Conservation (phyloP, 2,113 vertebrate species). For the Podarcis raffonei region DNA sequence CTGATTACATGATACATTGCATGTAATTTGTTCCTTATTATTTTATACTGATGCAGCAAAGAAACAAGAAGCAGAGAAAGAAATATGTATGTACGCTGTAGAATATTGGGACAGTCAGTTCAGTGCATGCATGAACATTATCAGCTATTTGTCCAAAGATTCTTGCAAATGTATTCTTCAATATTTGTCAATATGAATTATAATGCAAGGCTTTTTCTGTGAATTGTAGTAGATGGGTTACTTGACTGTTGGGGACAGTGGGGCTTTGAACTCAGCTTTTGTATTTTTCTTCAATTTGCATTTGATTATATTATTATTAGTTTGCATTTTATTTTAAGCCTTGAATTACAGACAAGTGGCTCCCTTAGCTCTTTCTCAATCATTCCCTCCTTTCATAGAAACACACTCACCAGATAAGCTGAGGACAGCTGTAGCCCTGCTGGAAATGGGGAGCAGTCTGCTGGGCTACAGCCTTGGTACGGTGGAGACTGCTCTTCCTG, state of each 20-base stretch:
- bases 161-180: background rate
- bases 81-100: background rate
- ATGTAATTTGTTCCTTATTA: background rate
- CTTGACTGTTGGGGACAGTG: background rate
- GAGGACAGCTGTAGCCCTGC: no score
- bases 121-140: background rate
- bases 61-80: background rate
- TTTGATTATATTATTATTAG: background rate
- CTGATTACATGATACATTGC: background rate
- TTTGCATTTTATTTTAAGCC: rapidly evolving
- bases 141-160: background rate
- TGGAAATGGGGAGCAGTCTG: no score
- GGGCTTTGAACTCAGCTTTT: background rate
- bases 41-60: background rate
- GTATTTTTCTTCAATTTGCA: background rate
- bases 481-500: no score
- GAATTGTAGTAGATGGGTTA: background rate
- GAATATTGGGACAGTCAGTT: background rate
- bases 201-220: background rate
- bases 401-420: no score
- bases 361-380: background rate
- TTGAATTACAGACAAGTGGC: background rate
- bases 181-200: background rate
- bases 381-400: no score
- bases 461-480: no score